A percentile compares a stretch with the other conserved stretches of the same genome.
Evolutionary conservation across 2,888 invertebrate genomes (phyloP).

Genomic region (Melanotus villosus): DNA sequence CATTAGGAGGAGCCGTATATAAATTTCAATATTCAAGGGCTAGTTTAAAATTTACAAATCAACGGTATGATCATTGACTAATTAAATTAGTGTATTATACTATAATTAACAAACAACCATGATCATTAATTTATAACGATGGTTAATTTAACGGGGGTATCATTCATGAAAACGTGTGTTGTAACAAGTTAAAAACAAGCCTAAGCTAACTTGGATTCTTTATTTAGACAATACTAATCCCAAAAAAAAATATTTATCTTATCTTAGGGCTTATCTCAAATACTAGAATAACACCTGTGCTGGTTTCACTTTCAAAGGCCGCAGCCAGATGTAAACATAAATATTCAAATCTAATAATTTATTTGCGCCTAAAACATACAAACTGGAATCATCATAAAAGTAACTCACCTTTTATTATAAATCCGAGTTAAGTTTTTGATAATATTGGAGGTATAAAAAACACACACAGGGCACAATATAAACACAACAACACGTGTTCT

Average conservation of each 20-base stretch:
- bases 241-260: no score
- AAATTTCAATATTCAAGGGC: neutral
- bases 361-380: no score
- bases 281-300: no score
- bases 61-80: no score
- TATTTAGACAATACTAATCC: no score
- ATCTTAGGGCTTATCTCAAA: no score
- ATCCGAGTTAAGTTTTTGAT: constrained; percentile 26
- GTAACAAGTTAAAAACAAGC: neutral
- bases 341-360: no score
- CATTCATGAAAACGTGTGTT: neutral
- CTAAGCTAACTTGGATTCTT: no score
- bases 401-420: constrained; percentile 1
- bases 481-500: constrained; percentile 40
- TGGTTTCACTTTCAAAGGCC: no score
- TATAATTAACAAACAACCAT: constrained; percentile 7
- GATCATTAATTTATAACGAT: neutral
- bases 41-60: neutral
- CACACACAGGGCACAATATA: constrained; percentile 41
- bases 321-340: no score
- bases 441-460: constrained; percentile 12
- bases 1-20: neutral
- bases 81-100: neutral
- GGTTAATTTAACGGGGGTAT: neutral
- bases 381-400: no score